A percentile compares a stretch with the other conserved stretches of the same genome.
These are phyloP conservation scores for Daptonema setosum DNA, from an alignment of 2,888 invertebrate genomes.

Conservation along the genomic window DNA sequence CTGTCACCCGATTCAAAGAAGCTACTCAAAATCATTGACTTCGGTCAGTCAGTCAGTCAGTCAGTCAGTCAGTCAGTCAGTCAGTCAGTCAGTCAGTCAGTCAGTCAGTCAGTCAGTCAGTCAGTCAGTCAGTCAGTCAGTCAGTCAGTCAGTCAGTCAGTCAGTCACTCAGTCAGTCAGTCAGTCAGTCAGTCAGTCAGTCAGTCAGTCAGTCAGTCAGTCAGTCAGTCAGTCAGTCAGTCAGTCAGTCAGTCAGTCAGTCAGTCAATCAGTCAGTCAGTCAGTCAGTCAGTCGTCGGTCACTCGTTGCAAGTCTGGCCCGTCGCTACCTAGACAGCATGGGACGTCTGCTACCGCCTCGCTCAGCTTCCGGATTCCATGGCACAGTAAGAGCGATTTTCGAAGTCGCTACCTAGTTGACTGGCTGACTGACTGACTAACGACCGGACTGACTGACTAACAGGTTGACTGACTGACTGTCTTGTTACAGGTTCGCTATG, in stretches of 20 bases:
- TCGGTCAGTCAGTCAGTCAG: background rate
- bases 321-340: background rate
- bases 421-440: too few species aligned
- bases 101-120: background rate
- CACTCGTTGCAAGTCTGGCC: background rate
- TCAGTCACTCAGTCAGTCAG: background rate
- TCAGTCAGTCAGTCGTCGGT: background rate
- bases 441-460: too few species aligned
- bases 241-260: background rate
- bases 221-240: background rate
- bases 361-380: slow-evolving; percentile 4
- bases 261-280: background rate
- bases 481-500: slow-evolving; percentile 7
- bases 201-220: background rate
- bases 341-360: background rate
- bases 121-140: background rate
- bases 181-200: background rate
- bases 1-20: background rate
- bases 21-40: slow-evolving; percentile 2
- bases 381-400: too few species aligned
- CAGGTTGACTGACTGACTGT: too few species aligned
- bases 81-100: background rate
- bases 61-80: background rate
- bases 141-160: background rate
- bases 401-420: too few species aligned